Evolutionary conservation across 2,113 vertebrate genomes (phyloP).

Genomic region (Tympanuchus pallidicinctus): DNA sequence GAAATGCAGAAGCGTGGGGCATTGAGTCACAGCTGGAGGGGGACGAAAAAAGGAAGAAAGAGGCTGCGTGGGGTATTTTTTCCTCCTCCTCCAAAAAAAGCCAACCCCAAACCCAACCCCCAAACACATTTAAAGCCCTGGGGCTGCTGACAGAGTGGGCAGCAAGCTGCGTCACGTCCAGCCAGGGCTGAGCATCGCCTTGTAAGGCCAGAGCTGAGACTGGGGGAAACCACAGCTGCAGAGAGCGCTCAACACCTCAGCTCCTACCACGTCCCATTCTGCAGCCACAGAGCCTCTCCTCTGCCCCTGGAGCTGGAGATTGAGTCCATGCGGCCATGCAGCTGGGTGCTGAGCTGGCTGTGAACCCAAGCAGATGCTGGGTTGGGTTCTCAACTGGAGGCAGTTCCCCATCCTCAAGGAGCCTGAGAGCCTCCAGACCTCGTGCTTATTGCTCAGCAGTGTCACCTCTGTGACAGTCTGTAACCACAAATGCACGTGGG

Average conservation of each 20-base stretch:
- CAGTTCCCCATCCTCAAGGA: rapidly evolving
- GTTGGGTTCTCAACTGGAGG: rapidly evolving
- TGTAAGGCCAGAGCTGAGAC: constrained; percentile 25
- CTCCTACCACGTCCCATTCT: neutral
- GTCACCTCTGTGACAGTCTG: rapidly evolving
- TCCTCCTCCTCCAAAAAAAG: neutral
- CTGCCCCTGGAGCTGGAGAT: neutral
- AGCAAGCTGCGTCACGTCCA: neutral
- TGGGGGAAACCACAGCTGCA: neutral
- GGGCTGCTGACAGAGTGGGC: neutral
- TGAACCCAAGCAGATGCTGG: neutral
- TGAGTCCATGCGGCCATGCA: rapidly evolving
- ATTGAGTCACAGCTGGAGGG: constrained; percentile 63
- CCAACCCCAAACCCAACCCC: neutral
- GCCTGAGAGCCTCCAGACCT: rapidly evolving
- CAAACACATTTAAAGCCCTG: neutral
- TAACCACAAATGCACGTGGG: rapidly evolving
- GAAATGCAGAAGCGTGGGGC: constrained; percentile 62
- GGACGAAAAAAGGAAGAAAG: constrained; percentile 73
- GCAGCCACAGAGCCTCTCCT: neutral
- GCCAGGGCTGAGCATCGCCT: neutral
- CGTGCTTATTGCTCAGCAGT: rapidly evolving
- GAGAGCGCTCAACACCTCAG: neutral
- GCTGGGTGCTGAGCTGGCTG: rapidly evolving
- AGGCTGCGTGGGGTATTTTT: neutral